Percentiles rank a stretch among this genome's conserved stretches.
phyloP scores from a whole-genome alignment of 1,140 invertebrate species.

The Arion vulgaris region DNA sequence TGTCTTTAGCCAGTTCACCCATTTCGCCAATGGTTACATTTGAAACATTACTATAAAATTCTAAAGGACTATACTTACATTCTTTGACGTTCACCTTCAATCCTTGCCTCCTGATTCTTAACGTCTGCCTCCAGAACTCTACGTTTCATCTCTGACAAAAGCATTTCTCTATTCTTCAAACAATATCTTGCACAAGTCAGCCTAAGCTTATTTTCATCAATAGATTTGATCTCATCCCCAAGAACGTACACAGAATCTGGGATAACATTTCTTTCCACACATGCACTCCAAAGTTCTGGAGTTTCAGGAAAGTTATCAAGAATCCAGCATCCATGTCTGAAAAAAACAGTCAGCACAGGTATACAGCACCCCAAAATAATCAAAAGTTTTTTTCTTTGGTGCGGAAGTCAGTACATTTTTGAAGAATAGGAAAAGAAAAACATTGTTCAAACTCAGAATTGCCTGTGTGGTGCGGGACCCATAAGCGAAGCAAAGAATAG shows the following conservation, averaged over 20 bases:
- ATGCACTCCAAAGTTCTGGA: conserved; percentile 69
- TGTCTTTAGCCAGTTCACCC: no score
- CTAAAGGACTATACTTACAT: not conserved
- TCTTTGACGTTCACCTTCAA: conserved; percentile 7
- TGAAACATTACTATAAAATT: no score
- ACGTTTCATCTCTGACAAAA: conserved; percentile 12
- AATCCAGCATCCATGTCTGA: conserved; percentile 71
- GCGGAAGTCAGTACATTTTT: not conserved
- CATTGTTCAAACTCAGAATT: no score
- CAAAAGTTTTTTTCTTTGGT: not conserved
- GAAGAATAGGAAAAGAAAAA: no score
- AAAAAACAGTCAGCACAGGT: not conserved
- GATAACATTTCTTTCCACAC: conserved; percentile 67
- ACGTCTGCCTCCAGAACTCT: not conserved
- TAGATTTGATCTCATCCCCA: conserved; percentile 50
- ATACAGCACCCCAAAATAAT: no score
- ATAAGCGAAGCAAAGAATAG: no score
- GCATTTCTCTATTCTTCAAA: conserved; percentile 8
- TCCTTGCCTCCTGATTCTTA: not conserved
- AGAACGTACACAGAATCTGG: conserved; percentile 69
- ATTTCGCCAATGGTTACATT: no score
- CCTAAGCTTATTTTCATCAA: not conserved
- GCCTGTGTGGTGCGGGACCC: no score
- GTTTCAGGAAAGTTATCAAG: conserved; percentile 71
- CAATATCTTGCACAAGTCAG: conserved; percentile 12